Evolutionary conservation across 2,113 vertebrate species (phyloP).

Genomic region (Romanogobio albipinnatus): DNA sequence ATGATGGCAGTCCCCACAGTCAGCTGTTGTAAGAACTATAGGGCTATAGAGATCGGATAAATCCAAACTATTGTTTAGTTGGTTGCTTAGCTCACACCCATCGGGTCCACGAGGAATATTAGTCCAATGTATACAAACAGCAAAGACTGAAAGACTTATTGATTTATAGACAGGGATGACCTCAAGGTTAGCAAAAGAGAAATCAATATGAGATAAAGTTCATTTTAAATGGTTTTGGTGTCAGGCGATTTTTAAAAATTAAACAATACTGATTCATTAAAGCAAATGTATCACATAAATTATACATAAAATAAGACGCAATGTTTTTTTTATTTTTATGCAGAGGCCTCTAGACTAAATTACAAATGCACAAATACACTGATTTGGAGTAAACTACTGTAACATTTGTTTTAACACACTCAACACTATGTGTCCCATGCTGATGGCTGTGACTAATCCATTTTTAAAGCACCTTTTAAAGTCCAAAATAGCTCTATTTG

Average conservation of each 20-base stretch:
- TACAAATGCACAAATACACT: too few species aligned
- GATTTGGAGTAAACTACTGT: too few species aligned
- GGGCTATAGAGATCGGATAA: not conserved
- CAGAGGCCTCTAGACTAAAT: too few species aligned
- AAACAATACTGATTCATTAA: not conserved
- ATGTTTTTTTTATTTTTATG: too few species aligned
- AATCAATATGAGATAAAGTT: slow-evolving; percentile 49
- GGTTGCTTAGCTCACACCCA: not conserved
- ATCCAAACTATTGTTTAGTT: not conserved
- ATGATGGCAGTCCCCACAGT: not conserved
- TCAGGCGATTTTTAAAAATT: not conserved
- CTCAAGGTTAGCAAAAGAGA: slow-evolving; percentile 54
- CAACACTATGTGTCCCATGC: not conserved
- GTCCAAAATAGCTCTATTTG: not conserved
- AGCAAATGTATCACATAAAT: not conserved
- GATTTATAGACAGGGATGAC: slow-evolving; percentile 53
- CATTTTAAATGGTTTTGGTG: slow-evolving; percentile 42
- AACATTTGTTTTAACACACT: not conserved
- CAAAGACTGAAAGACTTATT: slow-evolving; percentile 45
- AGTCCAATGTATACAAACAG: slow-evolving; percentile 25
- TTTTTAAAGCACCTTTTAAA: not conserved
- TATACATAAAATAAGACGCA: not conserved
- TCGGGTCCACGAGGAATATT: slow-evolving; percentile 4
- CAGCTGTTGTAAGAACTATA: not conserved
- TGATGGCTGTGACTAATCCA: not conserved